These are phyloP conservation scores for Calephelis perditalis DNA, from an alignment of 2,888 invertebrate genomes.

Conservation along the genomic window DNA sequence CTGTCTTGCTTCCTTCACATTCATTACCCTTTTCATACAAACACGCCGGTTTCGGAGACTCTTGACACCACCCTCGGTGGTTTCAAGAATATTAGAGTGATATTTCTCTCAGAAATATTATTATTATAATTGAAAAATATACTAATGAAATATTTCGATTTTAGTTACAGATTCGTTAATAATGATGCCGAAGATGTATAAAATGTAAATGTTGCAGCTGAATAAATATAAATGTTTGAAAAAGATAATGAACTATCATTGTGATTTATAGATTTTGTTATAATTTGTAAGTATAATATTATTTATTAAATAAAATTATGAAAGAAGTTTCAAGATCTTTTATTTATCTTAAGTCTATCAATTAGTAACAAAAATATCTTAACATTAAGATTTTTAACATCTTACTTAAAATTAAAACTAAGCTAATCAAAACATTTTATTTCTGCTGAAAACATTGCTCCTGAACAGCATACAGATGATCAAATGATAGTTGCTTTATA, in stretches of 20 bases:
- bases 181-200: slow-evolving; percentile 72
- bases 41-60: no score
- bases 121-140: no score
- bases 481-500: neutral
- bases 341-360: slow-evolving; percentile 25
- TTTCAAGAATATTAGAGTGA: no score
- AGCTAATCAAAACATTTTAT: slow-evolving; percentile 3
- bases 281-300: slow-evolving; percentile 14
- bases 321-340: slow-evolving; percentile 19
- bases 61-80: no score
- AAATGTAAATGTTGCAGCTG: slow-evolving; percentile 24
- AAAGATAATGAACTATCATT: neutral
- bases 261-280: slow-evolving; percentile 5
- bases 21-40: no score
- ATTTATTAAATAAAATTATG: slow-evolving; percentile 16
- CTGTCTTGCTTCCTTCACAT: no score
- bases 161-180: slow-evolving; percentile 77
- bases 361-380: slow-evolving; percentile 35
- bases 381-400: slow-evolving; percentile 9
- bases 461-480: neutral
- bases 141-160: slow-evolving; percentile 37
- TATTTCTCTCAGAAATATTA: no score
- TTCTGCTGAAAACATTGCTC: neutral
- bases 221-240: slow-evolving; percentile 3
- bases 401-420: slow-evolving; percentile 1